Evolutionary conservation across 2,113 vertebrate species (phyloP).

Genomic region (Myrmecobius fasciatus): DNA sequence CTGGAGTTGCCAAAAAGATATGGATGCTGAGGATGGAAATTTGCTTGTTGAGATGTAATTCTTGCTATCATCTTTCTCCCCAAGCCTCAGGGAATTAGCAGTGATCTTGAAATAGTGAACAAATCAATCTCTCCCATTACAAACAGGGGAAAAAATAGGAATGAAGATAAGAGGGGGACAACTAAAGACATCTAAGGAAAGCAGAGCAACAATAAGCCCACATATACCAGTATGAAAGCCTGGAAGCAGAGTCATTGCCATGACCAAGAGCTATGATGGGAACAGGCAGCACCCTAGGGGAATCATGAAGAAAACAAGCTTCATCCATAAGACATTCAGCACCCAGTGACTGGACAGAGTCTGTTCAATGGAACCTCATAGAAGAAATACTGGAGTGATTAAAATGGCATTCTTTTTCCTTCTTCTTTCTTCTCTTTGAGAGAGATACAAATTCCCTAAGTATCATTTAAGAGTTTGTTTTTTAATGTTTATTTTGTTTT

Average conservation of each 20-base stretch:
- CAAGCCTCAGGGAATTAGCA: not conserved
- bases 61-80: not conserved
- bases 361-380: not conserved
- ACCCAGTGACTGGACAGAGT: not conserved
- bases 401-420: not conserved
- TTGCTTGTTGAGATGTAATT: not conserved
- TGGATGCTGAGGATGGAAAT: not conserved
- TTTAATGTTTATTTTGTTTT: not conserved
- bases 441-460: not conserved
- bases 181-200: not conserved
- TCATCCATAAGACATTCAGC: not conserved
- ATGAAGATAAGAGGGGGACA: fast-evolving
- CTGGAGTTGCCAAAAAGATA: not conserved
- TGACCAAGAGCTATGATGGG: not conserved
- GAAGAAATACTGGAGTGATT: not conserved
- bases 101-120: not conserved
- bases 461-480: not conserved
- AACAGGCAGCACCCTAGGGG: not conserved
- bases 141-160: not conserved
- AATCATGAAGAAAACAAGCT: not conserved
- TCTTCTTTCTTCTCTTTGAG: not conserved
- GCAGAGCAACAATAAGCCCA: not conserved
- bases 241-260: not conserved
- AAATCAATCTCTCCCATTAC: not conserved
- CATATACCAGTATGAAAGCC: not conserved